A percentile compares a stretch with the other conserved stretches of the same genome.
Evolutionary conservation across 2,888 invertebrate species (phyloP).

Genomic region (Leptarthrus brevirostris): DNA sequence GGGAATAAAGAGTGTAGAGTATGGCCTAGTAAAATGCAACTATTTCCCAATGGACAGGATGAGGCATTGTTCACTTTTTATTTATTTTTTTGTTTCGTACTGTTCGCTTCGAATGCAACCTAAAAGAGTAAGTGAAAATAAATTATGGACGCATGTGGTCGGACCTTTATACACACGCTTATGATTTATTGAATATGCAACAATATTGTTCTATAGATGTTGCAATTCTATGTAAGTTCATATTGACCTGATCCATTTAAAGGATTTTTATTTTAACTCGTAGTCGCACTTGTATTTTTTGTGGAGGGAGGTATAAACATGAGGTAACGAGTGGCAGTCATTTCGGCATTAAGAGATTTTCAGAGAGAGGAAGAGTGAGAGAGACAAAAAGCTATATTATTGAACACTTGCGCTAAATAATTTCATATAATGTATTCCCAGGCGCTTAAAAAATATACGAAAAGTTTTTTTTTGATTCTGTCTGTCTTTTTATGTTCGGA

Average conservation of each 20-base stretch:
- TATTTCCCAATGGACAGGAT: not conserved
- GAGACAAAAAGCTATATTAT: conserved; percentile 9
- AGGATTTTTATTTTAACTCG: conserved; percentile 1
- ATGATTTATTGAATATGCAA: conserved; percentile 43
- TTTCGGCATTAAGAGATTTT: conserved; percentile 22
- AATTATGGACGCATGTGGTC: conserved; percentile 44
- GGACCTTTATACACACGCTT: not conserved
- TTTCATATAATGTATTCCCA: conserved; percentile 10
- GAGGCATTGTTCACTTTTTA: not conserved
- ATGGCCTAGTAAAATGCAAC: not conserved
- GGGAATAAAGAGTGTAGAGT: too few relatives aligned
- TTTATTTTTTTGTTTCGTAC: not conserved
- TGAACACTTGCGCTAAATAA: conserved; percentile 25
- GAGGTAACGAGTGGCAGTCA: not conserved
- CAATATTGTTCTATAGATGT: conserved; percentile 20
- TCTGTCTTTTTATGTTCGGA: too few relatives aligned
- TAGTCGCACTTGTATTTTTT: too few relatives aligned
- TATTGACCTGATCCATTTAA: conserved; percentile 9
- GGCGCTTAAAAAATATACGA: too few relatives aligned
- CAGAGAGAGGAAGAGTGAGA: not conserved
- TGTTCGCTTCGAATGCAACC: not conserved
- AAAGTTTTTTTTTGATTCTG: too few relatives aligned
- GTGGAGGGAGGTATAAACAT: too few relatives aligned
- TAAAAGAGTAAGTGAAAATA: conserved; percentile 43
- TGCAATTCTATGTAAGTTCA: conserved; percentile 16